Base-by-base conservation (phyloP, 2,113 vertebrate genomes). In the Columbina picui region DNA sequence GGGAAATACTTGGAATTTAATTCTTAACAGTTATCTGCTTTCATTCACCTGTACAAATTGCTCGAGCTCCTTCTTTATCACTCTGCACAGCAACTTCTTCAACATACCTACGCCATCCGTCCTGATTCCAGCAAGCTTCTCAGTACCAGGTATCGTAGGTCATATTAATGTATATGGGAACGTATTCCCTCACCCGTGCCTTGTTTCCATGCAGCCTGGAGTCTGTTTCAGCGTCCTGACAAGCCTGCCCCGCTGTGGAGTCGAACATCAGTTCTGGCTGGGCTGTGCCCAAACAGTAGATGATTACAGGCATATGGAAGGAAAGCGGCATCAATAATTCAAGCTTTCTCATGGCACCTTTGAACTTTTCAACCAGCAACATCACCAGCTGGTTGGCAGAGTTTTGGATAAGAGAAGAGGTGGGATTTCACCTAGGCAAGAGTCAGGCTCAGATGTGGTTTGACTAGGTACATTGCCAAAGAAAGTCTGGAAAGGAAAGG, bases 241-340 rank as follows among this genome's bases (percentile, higher is more conserved):
- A 49, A 88, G 43, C 23, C 63, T 49, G 78, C 63, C 78, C 79
- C 73, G 55, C 53, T 65, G 60, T 26, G 53, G 53, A 93, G 38
- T 26, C 39, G 6, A 21, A 34, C 73, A 78, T 21, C 16, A 63
- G 59, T 34, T 52, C 79, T 70, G 84, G 22, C 56, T 77, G 61
- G 53, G 69, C 73, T 70, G 36, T 50, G 52, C 84, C 70, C 87
- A 50, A 91, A 36, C 39, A 55, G 65, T 16, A 56, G 76, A 65
- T 38, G 78, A 75, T 89, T 47, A 61, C 43, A 47, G 6, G 32
- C 22, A 2, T 11, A 38, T 43, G 49, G 49, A 96, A 94, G 60
- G 65, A 95, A 94, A 90, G 36, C 2, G 23, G 49, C 96, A 97
- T 97, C n/a, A 97, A 95, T 97, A 96, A 97, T 97, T 97, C 82